Evolutionary conservation across 1,140 invertebrate species (phyloP).

Genomic region (Cheumatopsyche charites): DNA sequence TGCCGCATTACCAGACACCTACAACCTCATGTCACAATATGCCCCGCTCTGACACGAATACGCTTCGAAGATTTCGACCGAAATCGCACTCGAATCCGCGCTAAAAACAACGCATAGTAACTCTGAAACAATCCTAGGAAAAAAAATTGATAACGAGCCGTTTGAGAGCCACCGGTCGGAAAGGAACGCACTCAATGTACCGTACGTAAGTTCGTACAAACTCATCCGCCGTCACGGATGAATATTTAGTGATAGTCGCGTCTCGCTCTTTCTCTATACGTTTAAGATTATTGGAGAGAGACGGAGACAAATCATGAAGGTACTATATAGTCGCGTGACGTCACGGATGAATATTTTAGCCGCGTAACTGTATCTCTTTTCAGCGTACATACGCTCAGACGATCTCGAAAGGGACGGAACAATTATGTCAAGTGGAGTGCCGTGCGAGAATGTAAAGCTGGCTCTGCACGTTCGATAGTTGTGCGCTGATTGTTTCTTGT

Average conservation of each 20-base stretch:
- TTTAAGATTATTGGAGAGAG: background rate
- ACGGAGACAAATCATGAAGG: constrained; percentile 19
- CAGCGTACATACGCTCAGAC: background rate
- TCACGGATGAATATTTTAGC: constrained; percentile 37
- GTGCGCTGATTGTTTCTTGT: too few relatives aligned
- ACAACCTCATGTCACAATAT: constrained; percentile 29
- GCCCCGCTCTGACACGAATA: background rate
- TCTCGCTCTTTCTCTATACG: background rate
- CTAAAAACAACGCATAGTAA: too few relatives aligned
- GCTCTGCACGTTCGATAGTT: constrained; percentile 21
- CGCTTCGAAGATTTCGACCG: background rate
- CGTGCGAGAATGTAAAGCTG: background rate
- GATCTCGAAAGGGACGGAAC: constrained; percentile 16
- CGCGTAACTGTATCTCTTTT: constrained; percentile 29
- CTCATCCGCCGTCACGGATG: constrained; percentile 36
- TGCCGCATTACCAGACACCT: constrained; percentile 31
- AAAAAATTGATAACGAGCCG: background rate
- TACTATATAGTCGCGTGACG: constrained; percentile 34
- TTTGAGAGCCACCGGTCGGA: constrained; percentile 17
- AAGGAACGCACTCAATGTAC: constrained; percentile 38
- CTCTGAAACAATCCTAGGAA: too few relatives aligned
- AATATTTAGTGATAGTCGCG: constrained; percentile 30
- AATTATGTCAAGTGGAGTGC: constrained; percentile 15
- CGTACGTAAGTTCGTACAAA: constrained; percentile 35
- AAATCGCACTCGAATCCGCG: background rate